Conservation (phyloP, 2,888 invertebrate genomes). For the Nemurella pictetii region DNA sequence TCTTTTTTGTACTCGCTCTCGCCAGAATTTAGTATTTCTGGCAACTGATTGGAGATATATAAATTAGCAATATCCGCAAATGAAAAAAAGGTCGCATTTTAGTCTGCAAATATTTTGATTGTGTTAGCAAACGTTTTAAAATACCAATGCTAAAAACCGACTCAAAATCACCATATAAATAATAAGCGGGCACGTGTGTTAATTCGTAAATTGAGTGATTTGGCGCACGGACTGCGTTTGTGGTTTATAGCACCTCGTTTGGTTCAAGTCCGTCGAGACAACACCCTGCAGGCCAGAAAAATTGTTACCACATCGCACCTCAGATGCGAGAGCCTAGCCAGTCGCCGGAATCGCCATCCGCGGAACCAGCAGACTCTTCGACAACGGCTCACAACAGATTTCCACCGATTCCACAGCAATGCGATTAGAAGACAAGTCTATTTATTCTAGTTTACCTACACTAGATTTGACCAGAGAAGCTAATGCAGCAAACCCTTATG, state of each 20-base stretch:
- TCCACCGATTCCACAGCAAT: too few relatives aligned
- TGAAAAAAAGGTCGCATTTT: neutral
- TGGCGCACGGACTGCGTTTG: neutral
- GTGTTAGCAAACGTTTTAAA: neutral
- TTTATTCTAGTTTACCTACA: too few relatives aligned
- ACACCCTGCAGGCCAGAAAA: neutral
- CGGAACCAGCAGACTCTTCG: too few relatives aligned
- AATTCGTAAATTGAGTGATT: neutral
- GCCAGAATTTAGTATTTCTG: neutral
- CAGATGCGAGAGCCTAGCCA: too few relatives aligned
- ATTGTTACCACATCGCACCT: too few relatives aligned
- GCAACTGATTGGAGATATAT: neutral
- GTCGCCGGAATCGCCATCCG: too few relatives aligned
- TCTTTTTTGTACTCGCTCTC: neutral
- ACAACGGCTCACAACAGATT: too few relatives aligned
- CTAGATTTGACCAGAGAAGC: too few relatives aligned
- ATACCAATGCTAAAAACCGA: neutral
- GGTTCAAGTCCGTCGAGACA: neutral
- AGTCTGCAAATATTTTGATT: neutral
- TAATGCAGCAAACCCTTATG: too few relatives aligned
- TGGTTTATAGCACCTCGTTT: neutral
- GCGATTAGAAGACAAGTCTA: too few relatives aligned
- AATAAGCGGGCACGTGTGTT: neutral
- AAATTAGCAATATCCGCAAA: neutral
- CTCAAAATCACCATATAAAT: neutral